Conservation (phyloP, 2,888 invertebrate species). For the Acrobasis repandana region DNA sequence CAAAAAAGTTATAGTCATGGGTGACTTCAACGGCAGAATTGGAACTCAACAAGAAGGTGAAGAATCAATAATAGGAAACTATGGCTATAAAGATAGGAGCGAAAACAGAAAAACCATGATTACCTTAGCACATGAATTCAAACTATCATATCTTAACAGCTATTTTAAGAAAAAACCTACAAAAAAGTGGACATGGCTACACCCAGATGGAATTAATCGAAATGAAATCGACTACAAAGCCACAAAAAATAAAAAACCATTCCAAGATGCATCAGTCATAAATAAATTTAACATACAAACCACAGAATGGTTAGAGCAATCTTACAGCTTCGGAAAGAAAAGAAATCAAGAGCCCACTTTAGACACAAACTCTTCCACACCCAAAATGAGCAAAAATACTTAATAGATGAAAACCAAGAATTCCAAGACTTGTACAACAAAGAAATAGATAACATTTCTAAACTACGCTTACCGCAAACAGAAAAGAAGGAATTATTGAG, state of each 20-base stretch:
- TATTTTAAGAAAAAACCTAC: constrained; percentile 9
- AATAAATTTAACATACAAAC: too few relatives aligned
- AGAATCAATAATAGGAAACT: constrained; percentile 12
- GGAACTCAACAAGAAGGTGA: constrained; percentile 15
- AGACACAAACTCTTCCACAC: not conserved
- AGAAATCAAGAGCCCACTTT: constrained; percentile 1
- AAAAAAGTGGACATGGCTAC: constrained; percentile 11
- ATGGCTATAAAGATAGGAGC: constrained; percentile 1
- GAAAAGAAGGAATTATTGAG: too few relatives aligned
- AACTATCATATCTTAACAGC: not conserved
- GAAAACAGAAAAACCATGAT: constrained; percentile 5
- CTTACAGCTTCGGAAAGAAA: too few relatives aligned
- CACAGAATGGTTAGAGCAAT: too few relatives aligned
- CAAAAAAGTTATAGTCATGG: too few relatives aligned
- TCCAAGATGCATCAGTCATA: not conserved
- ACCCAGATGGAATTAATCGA: not conserved
- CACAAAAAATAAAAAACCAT: not conserved
- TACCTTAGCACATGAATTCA: constrained; percentile 3
- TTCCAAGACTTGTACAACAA: too few relatives aligned
- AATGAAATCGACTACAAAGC: constrained; percentile 9
- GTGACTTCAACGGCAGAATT: too few relatives aligned
- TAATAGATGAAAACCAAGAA: too few relatives aligned
- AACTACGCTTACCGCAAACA: too few relatives aligned
- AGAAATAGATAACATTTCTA: too few relatives aligned
- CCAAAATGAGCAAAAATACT: too few relatives aligned